Evolutionary conservation across 2,797 vertebrate genomes (phyloP).

Genomic region (Rhinoraja longicauda): DNA sequence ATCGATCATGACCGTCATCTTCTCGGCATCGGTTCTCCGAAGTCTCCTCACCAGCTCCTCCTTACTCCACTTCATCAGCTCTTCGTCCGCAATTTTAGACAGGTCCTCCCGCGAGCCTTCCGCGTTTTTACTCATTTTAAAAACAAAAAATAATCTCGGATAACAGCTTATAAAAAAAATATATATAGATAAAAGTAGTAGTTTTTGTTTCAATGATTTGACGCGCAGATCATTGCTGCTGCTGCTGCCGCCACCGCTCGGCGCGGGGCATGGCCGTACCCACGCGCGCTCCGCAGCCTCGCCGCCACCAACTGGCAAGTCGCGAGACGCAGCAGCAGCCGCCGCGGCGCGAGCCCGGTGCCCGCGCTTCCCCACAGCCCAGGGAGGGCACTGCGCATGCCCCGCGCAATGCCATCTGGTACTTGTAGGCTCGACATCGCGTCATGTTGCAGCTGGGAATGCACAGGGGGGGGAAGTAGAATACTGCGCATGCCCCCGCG

Average conservation of each 20-base stretch:
- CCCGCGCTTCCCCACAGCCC: background rate
- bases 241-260: background rate
- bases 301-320: background rate
- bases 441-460: too few species aligned
- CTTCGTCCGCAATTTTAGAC: slow-evolving; percentile 80
- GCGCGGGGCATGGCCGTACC: background rate
- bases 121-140: slow-evolving; percentile 67
- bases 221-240: too few species aligned
- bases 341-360: background rate
- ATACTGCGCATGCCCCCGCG: background rate
- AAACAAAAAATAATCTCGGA: background rate
- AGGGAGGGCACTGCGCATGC: background rate
- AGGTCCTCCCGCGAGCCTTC: slow-evolving; percentile 72
- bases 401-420: background rate
- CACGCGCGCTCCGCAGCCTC: background rate
- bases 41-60: slow-evolving; percentile 85
- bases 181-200: background rate
- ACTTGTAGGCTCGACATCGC: background rate
- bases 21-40: slow-evolving; percentile 81
- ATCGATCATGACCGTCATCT: slow-evolving; percentile 90
- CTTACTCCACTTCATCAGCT: slow-evolving; percentile 84
- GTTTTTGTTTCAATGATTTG: background rate
- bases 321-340: background rate
- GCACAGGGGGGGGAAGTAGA: too few species aligned
- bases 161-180: background rate